Evolutionary conservation across 2,113 vertebrate species (phyloP), one percentile per base, ranked within the genome.

Genomic region (Tor tambroides): DNA sequence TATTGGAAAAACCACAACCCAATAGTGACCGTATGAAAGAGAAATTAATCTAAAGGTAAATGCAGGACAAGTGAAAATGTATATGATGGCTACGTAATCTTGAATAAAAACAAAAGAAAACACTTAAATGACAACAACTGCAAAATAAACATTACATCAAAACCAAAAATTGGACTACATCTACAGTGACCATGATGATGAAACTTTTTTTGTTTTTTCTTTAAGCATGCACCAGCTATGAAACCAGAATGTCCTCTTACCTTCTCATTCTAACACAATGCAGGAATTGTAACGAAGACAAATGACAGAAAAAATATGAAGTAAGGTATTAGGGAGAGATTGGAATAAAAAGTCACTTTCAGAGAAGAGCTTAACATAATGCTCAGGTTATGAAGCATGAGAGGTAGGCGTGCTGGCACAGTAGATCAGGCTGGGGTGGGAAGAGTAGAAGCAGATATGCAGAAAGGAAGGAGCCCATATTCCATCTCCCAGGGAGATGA

Each of bases 231-330:
- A 98, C 94, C 95, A 95, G 95, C 94, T 94, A 96, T 95, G 94
- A 94, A 93, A 96, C 94, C 95, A 96, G 92, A 96, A 97, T 94
- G 95, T 94, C 94, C 92, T 95, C 98, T 99, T 99, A 99, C 98
- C 98, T 99, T 99, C 95, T 99, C 98, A 99, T 99, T 99, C 98
- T 99, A 99, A 98, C 96, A 97, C 95, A 97, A 96, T 98, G 97
- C 97, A 97, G 97, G 97, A 96, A 97, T 98, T 97, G 95, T 94
- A 96, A 95, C 97, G 95, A 94, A 94, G 97, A 98, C 93, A 98
- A 96, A 98, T 95, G 97, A 97, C 95, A 96, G 94, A 96, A 99
- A 98, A 99, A 96, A 99, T 97, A 99, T 91, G 95, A 97, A 96
- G 97, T 95, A 97, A n/a, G 96, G 96, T 96, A 95, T 98, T 99